Percentiles rank a stretch among this genome's conserved stretches.
These are phyloP conservation scores for Seriola rivoliana DNA, from an alignment of 2,113 vertebrate species.

Conservation along the genomic window DNA sequence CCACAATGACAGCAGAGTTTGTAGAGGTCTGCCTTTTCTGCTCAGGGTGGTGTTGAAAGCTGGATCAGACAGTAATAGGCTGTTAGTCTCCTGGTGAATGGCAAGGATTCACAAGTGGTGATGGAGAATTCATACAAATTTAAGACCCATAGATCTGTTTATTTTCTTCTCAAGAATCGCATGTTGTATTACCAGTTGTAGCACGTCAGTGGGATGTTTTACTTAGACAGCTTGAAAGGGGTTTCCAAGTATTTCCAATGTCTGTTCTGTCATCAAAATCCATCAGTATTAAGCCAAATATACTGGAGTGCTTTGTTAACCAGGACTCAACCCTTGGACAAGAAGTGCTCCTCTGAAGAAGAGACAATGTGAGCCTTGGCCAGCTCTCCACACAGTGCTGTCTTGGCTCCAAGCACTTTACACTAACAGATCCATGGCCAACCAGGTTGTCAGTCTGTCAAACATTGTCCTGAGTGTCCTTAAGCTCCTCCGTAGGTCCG, in stretches of 20 bases:
- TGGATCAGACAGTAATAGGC: constrained; percentile 39
- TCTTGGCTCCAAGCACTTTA: constrained; percentile 28
- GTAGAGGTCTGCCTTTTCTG: constrained; percentile 24
- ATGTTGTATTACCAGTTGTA: constrained; percentile 31
- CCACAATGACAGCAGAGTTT: constrained; percentile 52
- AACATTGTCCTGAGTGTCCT: constrained; percentile 54
- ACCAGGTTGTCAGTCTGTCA: constrained; percentile 57
- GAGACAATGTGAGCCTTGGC: constrained; percentile 28
- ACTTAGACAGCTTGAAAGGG: background rate
- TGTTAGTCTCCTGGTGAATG: constrained; percentile 22
- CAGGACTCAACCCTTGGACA: constrained; percentile 31
- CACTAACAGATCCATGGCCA: constrained; percentile 35
- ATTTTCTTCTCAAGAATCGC: constrained; percentile 31
- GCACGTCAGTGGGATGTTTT: constrained; percentile 34
- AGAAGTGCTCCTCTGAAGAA: constrained; percentile 26
- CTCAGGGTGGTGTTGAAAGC: constrained; percentile 20
- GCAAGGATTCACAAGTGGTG: constrained; percentile 38
- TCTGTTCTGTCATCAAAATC: constrained; percentile 32
- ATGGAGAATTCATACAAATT: constrained; percentile 24
- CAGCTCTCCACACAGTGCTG: constrained; percentile 5
- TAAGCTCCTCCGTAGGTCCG: constrained; percentile 64
- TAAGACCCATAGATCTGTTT: background rate
- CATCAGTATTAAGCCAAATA: constrained; percentile 51
- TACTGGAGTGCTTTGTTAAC: constrained; percentile 51
- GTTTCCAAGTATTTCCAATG: constrained; percentile 13